Evolutionary conservation across 2,113 vertebrate species (phyloP), one percentile per base, ranked within the genome.

Genomic region (Chelonoidis abingdonii): DNA sequence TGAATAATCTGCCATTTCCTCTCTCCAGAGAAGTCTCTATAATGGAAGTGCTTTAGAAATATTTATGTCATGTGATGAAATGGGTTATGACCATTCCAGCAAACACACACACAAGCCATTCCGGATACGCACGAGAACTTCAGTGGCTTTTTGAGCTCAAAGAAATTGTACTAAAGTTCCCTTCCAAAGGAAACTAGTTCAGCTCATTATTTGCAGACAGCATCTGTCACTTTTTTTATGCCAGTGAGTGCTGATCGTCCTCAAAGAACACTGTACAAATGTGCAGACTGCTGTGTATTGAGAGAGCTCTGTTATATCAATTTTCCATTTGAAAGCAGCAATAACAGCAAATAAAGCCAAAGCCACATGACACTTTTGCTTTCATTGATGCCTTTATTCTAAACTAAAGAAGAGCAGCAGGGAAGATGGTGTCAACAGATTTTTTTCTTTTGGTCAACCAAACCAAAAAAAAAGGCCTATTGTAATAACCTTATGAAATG

Each of bases 281-380:
- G 95, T 94, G 84, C 93, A 97, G 96, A 91, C 93, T 96, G 94
- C 95, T 97, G 94, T 90, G 97, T 97, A 94, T 80, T 10, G 86
- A 96, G 93, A 96, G 93, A 97, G 95, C 89, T 19, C 96, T 80
- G 94, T 95, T 96, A 97, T 84, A 97, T 92, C 94, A 96, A 97
- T 98, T 98, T 97, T 97, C 96, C 96, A 97, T 97, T 97, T 98
- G 96, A 97, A 97, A 97, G 96, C 94, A 93, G 96, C 96, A 97
- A 97, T 97, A 97, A 97, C 95, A 97, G 96, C 94, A 97, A 97
- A 97, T 93, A 97, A 97, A 97, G 93, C 84, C 2, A 10, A 84
- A 95, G 91, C 92, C 91, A 95, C 93, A 83, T 93, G 96, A 88
- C 92, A 96, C 84, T 75, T 3, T 72, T 89, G 89, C 93, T 95